Evolutionary conservation across 2,888 invertebrate species (phyloP), one percentile per base, ranked within the genome.

Genomic region (Syrista parreyssii): DNA sequence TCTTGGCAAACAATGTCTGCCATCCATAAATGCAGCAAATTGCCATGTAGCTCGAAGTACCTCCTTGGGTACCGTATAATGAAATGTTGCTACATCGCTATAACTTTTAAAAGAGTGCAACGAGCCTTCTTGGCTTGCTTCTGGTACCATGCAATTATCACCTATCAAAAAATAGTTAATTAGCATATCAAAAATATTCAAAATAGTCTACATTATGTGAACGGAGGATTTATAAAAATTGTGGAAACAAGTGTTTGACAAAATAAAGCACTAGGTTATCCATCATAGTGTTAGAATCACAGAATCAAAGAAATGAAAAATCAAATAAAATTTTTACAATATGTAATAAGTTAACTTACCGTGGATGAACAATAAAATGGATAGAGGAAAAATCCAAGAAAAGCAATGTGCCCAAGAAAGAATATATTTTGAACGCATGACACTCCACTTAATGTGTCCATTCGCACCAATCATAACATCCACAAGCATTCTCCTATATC

Each of bases 11-110:
- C 93, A 93, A 69, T 89, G 86, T 71, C 88, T 88, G 78, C 88
- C 88, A 84, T 93, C 92, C 91, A 91, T 92, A 82, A 92, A 92
- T 68, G 92, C 92, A 32, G 92, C 92, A 87, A 93, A 93, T 81
- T 93, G 92, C 92, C 92, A 93, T 31, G 92, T 92, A 32, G 92
- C 93, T 79, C 91, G 86, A n/a, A 90, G 85, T 2, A 92, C 91
- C 82, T 92, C 92, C 78, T 89, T 89, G 68, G 93, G 93, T 75
- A 93, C 91, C 78, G 89, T 90, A 80, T 91, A 93, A 84, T 93
- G 92, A 83, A 93, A 92, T 69, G 92, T 89, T 12, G 92, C 89
- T 73, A 93, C 90, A 84, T 92, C 92, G 35, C 91, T 91, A 86
- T 92, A 93, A 83, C 90, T 92, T 83, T 90, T 90, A 80, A 91